Base-by-base conservation (phyloP, 2,888 invertebrate genomes). In the Thecocarcelia acutangulata region DNA sequence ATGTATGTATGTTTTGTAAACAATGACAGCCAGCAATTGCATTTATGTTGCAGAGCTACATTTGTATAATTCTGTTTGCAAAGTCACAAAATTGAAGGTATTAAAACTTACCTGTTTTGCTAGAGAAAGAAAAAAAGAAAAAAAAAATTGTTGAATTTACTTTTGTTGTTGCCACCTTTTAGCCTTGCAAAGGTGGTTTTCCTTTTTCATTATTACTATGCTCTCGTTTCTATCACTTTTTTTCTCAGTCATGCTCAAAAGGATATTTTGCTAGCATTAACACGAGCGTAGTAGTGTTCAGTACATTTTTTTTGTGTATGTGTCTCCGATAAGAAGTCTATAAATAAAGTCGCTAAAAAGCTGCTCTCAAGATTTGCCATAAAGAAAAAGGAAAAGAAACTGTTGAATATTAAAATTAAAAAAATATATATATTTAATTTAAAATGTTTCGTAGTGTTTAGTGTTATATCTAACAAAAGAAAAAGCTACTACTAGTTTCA, bases 231-330 rank as follows among this genome's bases (percentile, higher is more conserved):
- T 3, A 17, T 21, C 33, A 9, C 33, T 33, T 61, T 11, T 33
- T n/a, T 54, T 69, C 63, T 58, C 58, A 70, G 78, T 66, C 82
- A 82, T 82, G 82, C 82, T 82, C 78, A 80, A 70, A 80, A 33
- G 56, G 64, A 59, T 72, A 72, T 72, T 66, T 72, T 66, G 42
- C 52, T 17, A 54, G 24, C 68, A 58, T 63, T 56, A 61, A 40
- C 40, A 68, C 37, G 50, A 61, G 63, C 40, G 40, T 9, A 33
- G 4, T 19, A 52, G 11, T 70, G 61, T 46, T 63, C 58, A 70
- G 78, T 70, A 82, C 59, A 48, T 69, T 42, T 17, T 42, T 17
- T 64, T 82, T 82, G 78, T 82, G 69, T 82, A 74, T 82, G 74
- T 82, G 74, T 78, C 74, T 46, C 72, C 73, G 21, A 37, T 52